Base-by-base conservation (phyloP, 2,797 vertebrate genomes). In the Centroberyx gerrardi region DNA sequence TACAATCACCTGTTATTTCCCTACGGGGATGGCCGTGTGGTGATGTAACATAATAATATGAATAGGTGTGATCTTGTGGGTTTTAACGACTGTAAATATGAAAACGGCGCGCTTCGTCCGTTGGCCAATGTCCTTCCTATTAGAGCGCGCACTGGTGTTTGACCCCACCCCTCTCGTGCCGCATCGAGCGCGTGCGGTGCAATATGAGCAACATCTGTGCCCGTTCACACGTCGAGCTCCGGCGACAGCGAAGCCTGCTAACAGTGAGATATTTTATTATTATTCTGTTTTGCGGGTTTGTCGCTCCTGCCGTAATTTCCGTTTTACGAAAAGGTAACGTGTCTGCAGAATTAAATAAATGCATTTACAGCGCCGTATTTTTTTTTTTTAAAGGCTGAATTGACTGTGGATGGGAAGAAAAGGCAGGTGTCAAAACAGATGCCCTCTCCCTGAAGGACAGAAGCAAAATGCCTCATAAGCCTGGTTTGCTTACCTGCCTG, bases 141-240 rank as follows among this genome's bases (percentile, higher is more conserved):
- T 48, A 56, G 28, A 51, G 22, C 48, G 71, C 69, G 67, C 77
- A 1, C 58, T 3, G 22, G 36, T 22, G 13, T 46, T 56, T 80
- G 80, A 79, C 80, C 86, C 76, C 90, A 60, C 88, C 88, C 82
- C 66, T 72, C 76, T 62, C 63, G 15, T 75, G 72, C 80, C 15
- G 86, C 85, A 75, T 70, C 79, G 22, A 71, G 76, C 81, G 74
- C 81, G 78, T 67, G 83, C 71, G 40, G 67, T 77, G 58, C 66
- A 69, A 59, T 62, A 33, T 55, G 68, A 84, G 28, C 70, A 79
- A 48, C 66, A 69, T 87, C 74, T 79, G 74, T 52, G 8, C 61
- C 66, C 44, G 44, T 15, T 46, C 44, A 46, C 44, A 46, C 44
- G 44, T 46, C 44, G 44, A 15, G 44, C 44, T 46, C 44, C 14